These are phyloP conservation scores for Lordiphosa stackelbergi DNA, from an alignment of 1,140 invertebrate species.

Conservation along the genomic window DNA sequence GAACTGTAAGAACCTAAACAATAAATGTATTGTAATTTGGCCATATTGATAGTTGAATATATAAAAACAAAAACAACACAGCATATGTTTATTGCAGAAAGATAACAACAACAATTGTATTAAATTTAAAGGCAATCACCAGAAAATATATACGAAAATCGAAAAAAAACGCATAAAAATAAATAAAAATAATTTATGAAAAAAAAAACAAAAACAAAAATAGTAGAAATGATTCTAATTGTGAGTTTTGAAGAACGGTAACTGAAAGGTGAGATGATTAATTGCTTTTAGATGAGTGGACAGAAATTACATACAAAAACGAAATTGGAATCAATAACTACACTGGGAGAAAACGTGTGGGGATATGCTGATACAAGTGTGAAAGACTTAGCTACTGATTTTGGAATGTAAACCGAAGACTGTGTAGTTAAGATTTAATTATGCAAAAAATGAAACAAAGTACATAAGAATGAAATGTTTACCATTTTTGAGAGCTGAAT, in stretches of 20 bases:
- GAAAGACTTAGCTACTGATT: no score
- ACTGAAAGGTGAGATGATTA: conserved; percentile 59
- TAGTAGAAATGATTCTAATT: conserved; percentile 60
- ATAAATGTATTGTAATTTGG: conserved; percentile 76
- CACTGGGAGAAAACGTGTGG: no score
- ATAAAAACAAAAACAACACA: conserved; percentile 37
- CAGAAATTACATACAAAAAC: conserved; percentile 38
- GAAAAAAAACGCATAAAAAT: conserved; percentile 59
- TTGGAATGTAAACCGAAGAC: no score
- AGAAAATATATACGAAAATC: conserved; percentile 55
- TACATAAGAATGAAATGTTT: no score
- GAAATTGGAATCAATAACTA: background rate
- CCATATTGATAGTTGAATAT: conserved; percentile 77
- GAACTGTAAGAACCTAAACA: conserved; percentile 46
- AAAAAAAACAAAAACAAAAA: conserved; percentile 60
- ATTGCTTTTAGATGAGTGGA: conserved; percentile 63
- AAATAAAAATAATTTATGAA: conserved; percentile 76
- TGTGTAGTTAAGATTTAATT: no score
- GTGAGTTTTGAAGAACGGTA: conserved; percentile 53
- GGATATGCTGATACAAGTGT: no score
- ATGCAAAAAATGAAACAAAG: no score
- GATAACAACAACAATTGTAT: conserved; percentile 53
- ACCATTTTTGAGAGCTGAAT: no score
- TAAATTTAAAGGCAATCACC: conserved; percentile 76
- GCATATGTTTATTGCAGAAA: conserved; percentile 1